Base-by-base conservation (phyloP, 2,797 vertebrate genomes). In the Dicrostonyx torquatus region DNA sequence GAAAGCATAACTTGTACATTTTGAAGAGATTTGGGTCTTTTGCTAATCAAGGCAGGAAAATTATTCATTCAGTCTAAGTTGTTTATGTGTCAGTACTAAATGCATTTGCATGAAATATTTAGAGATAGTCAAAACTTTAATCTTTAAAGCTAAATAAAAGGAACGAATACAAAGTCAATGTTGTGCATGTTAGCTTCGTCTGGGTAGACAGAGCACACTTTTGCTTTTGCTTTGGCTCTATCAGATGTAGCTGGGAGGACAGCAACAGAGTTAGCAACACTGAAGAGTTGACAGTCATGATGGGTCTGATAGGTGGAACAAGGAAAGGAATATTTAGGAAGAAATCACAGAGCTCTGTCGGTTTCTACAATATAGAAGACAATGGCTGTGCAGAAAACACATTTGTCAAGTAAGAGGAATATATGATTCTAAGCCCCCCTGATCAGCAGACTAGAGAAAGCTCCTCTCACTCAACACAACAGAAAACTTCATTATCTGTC, bases 101-200 rank as follows among this genome's bases (percentile, higher is more conserved):
- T 50, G 17, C 22, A 78, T 58, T 91, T 90, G 79, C 37, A 87
- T 24, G 72, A 72, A 94, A 83, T 83, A 95, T 79, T 79, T 68
- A 86, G 45, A 90, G 48, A 60, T 8, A 93, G 9, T 76, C 77
- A 85, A 94, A 84, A 24, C 55, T 94, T 92, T 89, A 87, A 62
- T 87, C n/a, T 75, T n/a, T 29, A 77, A 95, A 87, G 43, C 24
- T 84, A 88, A 87, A 78, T 66, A 68, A 84, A 95, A 94, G 73
- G n/a, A 85, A 94, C 50, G 50, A 94, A 70, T 1, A 55, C 34
- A 73, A 84, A 93, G 48, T 14, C 73, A 84, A 66, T 14, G 64
- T 13, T 45, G 4, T 53, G 14, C n/a, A 60, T 53, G 13, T 31
- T 62, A 62, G 92, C 58, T 73, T 66, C 4, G 34, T 64, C 66